These are phyloP conservation scores for Microtus richardsoni DNA, from an alignment of 2,113 vertebrate genomes.

Conservation along the genomic window DNA sequence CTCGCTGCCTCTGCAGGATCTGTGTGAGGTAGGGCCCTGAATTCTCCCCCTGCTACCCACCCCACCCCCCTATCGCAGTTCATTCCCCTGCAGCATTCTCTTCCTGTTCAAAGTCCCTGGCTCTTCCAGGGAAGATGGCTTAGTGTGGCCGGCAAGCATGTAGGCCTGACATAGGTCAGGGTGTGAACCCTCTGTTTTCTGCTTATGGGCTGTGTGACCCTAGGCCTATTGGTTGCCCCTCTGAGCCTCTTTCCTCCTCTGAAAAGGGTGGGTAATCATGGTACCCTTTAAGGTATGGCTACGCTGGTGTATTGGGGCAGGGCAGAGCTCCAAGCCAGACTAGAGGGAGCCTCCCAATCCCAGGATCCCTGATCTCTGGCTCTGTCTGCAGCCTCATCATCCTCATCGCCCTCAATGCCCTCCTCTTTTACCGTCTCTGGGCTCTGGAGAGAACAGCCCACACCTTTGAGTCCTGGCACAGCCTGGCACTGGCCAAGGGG, in stretches of 20 bases:
- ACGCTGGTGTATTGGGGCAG: not conserved
- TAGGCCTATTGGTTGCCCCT: not conserved
- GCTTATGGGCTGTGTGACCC: not conserved
- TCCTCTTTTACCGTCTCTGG: constrained; percentile 95
- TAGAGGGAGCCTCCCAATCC: not conserved
- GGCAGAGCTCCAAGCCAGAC: not conserved
- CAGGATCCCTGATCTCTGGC: not conserved
- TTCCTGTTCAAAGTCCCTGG: not conserved
- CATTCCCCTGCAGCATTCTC: not conserved
- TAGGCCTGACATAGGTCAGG: not conserved
- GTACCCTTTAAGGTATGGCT: not conserved
- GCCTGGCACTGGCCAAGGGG: constrained; percentile 92
- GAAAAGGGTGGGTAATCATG: not conserved
- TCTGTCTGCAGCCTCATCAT: constrained; percentile 88
- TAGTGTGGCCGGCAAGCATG: not conserved
- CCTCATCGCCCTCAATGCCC: constrained; percentile 93
- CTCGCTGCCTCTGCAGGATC: constrained; percentile 88
- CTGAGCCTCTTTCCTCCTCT: constrained; percentile 23
- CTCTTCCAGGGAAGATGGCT: not conserved
- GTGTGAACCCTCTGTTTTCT: not conserved
- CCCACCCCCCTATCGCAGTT: not conserved
- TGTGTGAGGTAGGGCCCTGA: constrained; percentile 90
- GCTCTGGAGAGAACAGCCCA: constrained; percentile 93
- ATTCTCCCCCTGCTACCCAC: rapidly evolving
- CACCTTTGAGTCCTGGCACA: constrained; percentile 94